phyloP scores from a whole-genome alignment of 1,140 invertebrate species.

The Arctopsyche grandis region DNA sequence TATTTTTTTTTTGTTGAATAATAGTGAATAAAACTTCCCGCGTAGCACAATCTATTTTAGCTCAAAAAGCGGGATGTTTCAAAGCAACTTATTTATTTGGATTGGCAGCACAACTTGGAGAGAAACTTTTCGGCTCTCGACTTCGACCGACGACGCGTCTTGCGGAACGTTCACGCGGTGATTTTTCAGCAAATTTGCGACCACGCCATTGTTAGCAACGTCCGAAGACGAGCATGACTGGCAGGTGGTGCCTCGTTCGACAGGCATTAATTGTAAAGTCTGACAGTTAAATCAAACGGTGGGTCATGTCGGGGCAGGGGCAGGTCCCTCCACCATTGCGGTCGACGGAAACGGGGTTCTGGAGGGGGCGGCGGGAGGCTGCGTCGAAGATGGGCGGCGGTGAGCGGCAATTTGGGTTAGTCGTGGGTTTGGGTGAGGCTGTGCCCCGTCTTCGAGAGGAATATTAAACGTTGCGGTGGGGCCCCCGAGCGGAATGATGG shows the following conservation, averaged over 20 bases:
- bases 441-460: conserved; percentile 40
- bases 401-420: conserved; percentile 31
- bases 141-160: not conserved
- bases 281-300: conserved; percentile 51
- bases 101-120: no score
- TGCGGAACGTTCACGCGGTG: not conserved
- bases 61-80: no score
- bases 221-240: not conserved
- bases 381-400: conserved; percentile 6
- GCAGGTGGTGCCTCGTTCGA: conserved; percentile 19
- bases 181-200: no score
- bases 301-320: conserved; percentile 9
- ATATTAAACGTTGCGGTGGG: conserved; percentile 53
- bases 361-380: not conserved
- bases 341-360: not conserved
- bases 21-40: no score
- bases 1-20: no score
- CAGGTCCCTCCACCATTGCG: conserved; percentile 23
- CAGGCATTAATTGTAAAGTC: conserved; percentile 39
- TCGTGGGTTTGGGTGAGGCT: conserved; percentile 14
- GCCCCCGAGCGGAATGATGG: conserved; percentile 49
- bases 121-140: not conserved
- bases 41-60: no score
- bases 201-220: not conserved
- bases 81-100: no score